Base-by-base conservation (phyloP, 2,797 vertebrate species). In the Cynopterus sphinx region DNA sequence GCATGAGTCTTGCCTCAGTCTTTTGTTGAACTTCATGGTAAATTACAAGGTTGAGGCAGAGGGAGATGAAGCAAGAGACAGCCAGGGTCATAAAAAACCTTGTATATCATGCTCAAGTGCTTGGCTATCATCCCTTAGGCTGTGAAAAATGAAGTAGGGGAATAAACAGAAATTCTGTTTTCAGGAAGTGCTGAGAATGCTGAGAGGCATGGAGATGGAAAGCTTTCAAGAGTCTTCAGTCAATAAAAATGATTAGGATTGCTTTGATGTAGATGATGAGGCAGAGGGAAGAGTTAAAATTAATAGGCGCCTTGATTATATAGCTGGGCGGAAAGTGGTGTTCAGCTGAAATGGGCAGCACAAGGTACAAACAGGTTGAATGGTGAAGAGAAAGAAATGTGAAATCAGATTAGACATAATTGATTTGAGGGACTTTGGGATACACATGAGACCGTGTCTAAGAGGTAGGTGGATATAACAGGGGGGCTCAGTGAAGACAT, bases 171-270 rank as follows among this genome's bases (percentile, higher is more conserved):
- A 41, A 19, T 79, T 70, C 59, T 79, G 0, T 57, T 70, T 49
- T 90, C 41, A 89, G 61, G 31, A 87, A 87, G 28, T 85, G 22
- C 67, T 43, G 53, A 57, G 51, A 87, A 24, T 85, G 22, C 67
- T 43, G 53, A 57, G 51, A 91, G 59, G 17, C n/a, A 33, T 7
- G 36, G 49, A 75, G 46, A 63, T 16, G n/a, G 39, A n/a, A 57
- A 59, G n/a, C 26, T 79, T 68, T 78, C 21, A 91, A 75, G 65
- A 91, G 53, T 70, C 43, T 83, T 73, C 24, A 81, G n/a, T n/a
- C 90, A 53, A 61, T 88, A 78, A 59, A 94, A 84, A 75, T 83
- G 63, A 59, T 36, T 67, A 74, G 39, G n/a, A 59, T 84, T 84
- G 26, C 12, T 31, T 94, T 71, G 17, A 53, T 73, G 7, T 81